Evolutionary conservation across 2,888 invertebrate species (phyloP), one percentile per base, ranked within the genome.

Genomic region (Eilema griseolum): DNA sequence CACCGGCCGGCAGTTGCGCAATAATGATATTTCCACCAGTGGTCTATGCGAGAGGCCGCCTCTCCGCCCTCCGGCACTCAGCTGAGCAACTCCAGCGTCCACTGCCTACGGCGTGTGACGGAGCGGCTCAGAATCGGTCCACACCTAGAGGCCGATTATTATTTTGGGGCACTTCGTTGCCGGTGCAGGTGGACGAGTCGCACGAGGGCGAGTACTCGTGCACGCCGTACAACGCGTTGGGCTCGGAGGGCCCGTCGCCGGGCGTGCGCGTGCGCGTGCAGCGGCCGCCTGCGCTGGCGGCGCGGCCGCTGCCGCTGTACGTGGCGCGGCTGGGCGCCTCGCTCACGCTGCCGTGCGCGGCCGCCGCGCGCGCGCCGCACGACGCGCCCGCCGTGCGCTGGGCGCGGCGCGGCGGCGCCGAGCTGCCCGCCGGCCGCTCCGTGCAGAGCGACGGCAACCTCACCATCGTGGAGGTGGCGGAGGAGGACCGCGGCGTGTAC

Each of bases 131-230:
- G n/a, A n/a, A n/a, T n/a, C n/a, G n/a, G n/a, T n/a, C n/a, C n/a
- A n/a, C n/a, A n/a, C n/a, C n/a, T n/a, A n/a, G n/a, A n/a, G n/a
- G n/a, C n/a, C n/a, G n/a, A n/a, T n/a, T n/a, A n/a, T n/a, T n/a
- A n/a, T n/a, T n/a, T n/a, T n/a, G n/a, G n/a, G n/a, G n/a, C n/a
- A n/a, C n/a, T n/a, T n/a, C n/a, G n/a, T n/a, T n/a, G n/a, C n/a
- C n/a, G n/a, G 33, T 7, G 31, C 82, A 95, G 95, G 98, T 99
- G 66, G 97, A 97, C 88, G 97, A 98, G 88, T 96, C 96, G 11
- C 98, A 98, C 91, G 97, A 97, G 76, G 99, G 99, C 61, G 96
- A 97, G 85, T 99, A 99, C 93, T 97, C 98, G 74, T 99, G 99
- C 92, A 98, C 98, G 31, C 99, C 99, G 62, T 98, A 97, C 94